Conservation (phyloP, 2,888 invertebrate species). For the Lasioglossum figueresi region DNA sequence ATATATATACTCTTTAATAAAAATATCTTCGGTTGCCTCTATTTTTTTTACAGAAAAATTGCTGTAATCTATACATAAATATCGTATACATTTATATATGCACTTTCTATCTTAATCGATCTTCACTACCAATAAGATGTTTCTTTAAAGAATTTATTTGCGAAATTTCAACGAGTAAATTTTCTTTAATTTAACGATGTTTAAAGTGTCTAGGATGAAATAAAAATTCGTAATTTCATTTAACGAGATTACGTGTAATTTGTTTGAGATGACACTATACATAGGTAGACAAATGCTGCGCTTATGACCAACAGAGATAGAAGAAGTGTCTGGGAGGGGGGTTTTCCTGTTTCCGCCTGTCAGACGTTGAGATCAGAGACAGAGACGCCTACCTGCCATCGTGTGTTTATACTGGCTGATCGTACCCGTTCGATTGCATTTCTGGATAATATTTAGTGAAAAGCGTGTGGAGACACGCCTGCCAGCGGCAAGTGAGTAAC, state of each 20-base stretch:
- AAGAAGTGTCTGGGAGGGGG: conserved; percentile 65
- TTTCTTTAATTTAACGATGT: background rate
- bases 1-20: conserved; percentile 23
- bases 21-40: conserved; percentile 10
- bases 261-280: background rate
- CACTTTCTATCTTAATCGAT: conserved; percentile 7
- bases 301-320: conserved; percentile 51
- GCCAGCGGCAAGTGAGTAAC: conserved; percentile 61
- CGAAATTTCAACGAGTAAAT: background rate
- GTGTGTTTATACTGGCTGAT: conserved; percentile 57
- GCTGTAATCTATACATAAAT: background rate
- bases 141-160: background rate
- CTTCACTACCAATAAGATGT: background rate
- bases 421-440: conserved; percentile 27
- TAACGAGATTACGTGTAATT: background rate
- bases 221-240: background rate
- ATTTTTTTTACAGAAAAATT: background rate
- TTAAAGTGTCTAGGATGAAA: background rate
- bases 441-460: conserved; percentile 42
- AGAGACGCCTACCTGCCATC: conserved; percentile 67
- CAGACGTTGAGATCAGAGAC: conserved; percentile 70
- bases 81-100: background rate
- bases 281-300: conserved; percentile 8
- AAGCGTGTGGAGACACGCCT: conserved; percentile 51
- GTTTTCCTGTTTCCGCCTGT: conserved; percentile 81